These are phyloP conservation scores for Atlantisia rogersi DNA, from an alignment of 2,113 vertebrate species.

Conservation along the genomic window DNA sequence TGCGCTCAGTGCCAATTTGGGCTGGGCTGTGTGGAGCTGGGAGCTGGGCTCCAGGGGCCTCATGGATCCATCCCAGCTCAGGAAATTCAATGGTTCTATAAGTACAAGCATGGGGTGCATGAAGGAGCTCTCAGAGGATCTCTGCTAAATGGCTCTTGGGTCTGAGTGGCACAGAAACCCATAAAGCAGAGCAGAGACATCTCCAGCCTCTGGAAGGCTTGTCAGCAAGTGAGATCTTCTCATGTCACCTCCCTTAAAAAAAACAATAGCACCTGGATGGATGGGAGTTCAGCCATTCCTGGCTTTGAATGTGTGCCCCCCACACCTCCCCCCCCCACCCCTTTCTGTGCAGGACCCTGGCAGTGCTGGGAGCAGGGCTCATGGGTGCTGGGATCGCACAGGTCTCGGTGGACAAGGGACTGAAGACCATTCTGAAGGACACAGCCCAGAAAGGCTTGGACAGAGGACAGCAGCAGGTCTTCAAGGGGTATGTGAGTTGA, in stretches of 20 bases:
- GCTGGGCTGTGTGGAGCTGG: too few species aligned
- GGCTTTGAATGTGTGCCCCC: background rate
- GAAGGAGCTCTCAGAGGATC: background rate
- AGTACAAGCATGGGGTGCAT: background rate
- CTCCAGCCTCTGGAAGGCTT: background rate
- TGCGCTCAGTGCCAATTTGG: too few species aligned
- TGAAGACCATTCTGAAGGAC: slow-evolving; percentile 92
- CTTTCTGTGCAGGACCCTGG: slow-evolving; percentile 79
- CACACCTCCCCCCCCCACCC: background rate
- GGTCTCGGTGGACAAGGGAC: slow-evolving; percentile 90
- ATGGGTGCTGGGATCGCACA: slow-evolving; percentile 97
- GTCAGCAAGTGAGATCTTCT: too few species aligned
- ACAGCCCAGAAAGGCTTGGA: slow-evolving; percentile 81
- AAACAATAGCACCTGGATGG: background rate
- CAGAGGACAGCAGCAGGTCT: slow-evolving; percentile 93
- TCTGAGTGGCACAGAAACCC: background rate
- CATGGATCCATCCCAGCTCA: too few species aligned
- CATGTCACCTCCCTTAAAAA: background rate
- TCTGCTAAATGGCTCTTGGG: background rate
- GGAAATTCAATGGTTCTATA: too few species aligned
- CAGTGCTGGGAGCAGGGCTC: slow-evolving; percentile 92
- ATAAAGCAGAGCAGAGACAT: background rate
- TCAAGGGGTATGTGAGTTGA: slow-evolving; percentile 85
- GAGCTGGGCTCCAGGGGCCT: too few species aligned
- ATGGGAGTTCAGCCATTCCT: background rate